These are phyloP conservation scores for Xenops minutus DNA, from an alignment of 2,797 vertebrate species.

Conservation along the genomic window DNA sequence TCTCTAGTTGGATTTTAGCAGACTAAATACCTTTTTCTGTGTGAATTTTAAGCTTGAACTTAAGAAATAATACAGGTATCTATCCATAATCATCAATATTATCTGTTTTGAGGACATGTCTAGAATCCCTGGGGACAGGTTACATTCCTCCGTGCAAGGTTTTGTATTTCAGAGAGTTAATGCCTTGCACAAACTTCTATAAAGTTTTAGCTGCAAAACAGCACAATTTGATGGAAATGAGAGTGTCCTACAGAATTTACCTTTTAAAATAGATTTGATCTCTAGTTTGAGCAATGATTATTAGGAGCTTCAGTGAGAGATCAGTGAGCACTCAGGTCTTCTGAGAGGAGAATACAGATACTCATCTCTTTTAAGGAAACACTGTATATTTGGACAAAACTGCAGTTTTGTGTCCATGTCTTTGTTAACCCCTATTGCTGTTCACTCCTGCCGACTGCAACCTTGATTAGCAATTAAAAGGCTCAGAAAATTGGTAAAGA, in stretches of 20 bases:
- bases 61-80: not conserved
- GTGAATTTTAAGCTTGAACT: not conserved
- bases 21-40: not conserved
- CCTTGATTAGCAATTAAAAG: not conserved
- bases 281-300: not conserved
- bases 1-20: conserved; percentile 23
- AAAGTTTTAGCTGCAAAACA: not conserved
- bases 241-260: not conserved
- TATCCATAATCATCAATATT: not conserved
- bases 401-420: not conserved
- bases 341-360: not conserved
- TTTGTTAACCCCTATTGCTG: not conserved
- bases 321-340: not conserved
- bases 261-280: not conserved
- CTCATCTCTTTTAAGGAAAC: not conserved
- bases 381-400: not conserved
- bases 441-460: not conserved
- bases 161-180: not conserved
- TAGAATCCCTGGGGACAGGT: not conserved
- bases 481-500: not conserved
- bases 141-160: not conserved
- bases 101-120: not conserved
- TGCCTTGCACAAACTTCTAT: not conserved
- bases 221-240: not conserved
- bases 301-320: not conserved